Evolutionary conservation across 2,888 invertebrate genomes (phyloP).

Genomic region (Euzophera pinguis): DNA sequence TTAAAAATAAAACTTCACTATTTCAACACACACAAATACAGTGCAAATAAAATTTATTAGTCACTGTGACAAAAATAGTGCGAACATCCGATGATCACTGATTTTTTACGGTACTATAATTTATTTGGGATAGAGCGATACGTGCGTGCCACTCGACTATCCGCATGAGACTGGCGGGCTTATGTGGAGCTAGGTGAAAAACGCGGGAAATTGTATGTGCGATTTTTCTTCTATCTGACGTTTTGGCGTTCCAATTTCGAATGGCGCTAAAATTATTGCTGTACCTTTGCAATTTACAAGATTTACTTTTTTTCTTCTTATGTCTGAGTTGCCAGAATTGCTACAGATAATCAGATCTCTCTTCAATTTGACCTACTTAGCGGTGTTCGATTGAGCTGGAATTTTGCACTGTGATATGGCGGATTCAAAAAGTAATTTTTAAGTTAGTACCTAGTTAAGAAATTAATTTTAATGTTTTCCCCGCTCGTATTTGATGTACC

Average conservation of each 20-base stretch:
- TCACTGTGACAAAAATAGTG: slow-evolving; percentile 18
- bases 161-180: slow-evolving; percentile 17
- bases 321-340: too few relatives aligned
- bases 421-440: too few relatives aligned
- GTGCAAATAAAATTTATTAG: slow-evolving; percentile 14
- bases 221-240: slow-evolving; percentile 11
- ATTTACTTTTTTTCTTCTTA: not conserved
- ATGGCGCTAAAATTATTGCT: slow-evolving; percentile 3
- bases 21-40: slow-evolving; percentile 22
- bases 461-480: too few relatives aligned
- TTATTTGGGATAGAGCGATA: slow-evolving; percentile 3
- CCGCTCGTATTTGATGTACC: too few relatives aligned
- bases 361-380: too few relatives aligned
- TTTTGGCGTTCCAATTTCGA: slow-evolving; percentile 9
- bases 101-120: slow-evolving; percentile 20
- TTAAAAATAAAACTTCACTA: slow-evolving; percentile 17
- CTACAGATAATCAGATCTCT: too few relatives aligned
- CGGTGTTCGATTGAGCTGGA: too few relatives aligned
- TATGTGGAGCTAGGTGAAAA: slow-evolving; percentile 19
- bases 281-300: too few relatives aligned
- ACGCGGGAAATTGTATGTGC: slow-evolving; percentile 14
- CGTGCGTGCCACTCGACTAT: slow-evolving; percentile 11
- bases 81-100: slow-evolving; percentile 12
- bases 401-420: too few relatives aligned
- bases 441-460: too few relatives aligned